Percentiles rank a stretch among this genome's conserved stretches.
phyloP scores from a whole-genome alignment of 2,113 vertebrate genomes.

The Syngnathus floridae region DNA sequence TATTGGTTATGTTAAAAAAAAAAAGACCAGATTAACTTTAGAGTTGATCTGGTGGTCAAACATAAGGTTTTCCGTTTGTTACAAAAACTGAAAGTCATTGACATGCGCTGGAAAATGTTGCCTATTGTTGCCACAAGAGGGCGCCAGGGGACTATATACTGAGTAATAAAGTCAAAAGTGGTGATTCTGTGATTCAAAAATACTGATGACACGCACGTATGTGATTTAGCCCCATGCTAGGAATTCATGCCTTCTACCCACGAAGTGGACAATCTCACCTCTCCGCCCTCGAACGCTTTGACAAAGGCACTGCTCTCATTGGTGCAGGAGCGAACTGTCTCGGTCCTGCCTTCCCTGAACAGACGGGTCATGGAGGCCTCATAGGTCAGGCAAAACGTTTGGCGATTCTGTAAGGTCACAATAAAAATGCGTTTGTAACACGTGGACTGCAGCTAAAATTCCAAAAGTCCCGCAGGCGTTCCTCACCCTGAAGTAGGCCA shows the following conservation, averaged over 20 bases:
- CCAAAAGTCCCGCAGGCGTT: background rate
- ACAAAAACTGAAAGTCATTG: too few species aligned
- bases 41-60: too few species aligned
- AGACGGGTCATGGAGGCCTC: conserved; percentile 84
- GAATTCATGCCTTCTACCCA: background rate
- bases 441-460: background rate
- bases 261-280: conserved; percentile 47
- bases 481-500: conserved; percentile 87
- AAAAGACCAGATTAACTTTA: too few species aligned
- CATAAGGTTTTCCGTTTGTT: too few species aligned
- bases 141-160: too few species aligned
- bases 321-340: conserved; percentile 80
- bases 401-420: conserved; percentile 66
- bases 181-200: too few species aligned
- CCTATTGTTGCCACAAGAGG: too few species aligned
- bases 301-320: conserved; percentile 75
- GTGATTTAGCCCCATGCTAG: too few species aligned
- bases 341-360: conserved; percentile 83
- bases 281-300: conserved; percentile 68
- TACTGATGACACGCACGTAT: too few species aligned
- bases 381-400: conserved; percentile 79
- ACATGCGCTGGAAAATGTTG: too few species aligned
- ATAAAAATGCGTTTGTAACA: background rate
- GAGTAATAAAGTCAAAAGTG: too few species aligned
- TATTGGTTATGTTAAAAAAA: background rate